Conservation (phyloP, 2,113 vertebrate species). For the Paracanthobrama guichenoti region DNA sequence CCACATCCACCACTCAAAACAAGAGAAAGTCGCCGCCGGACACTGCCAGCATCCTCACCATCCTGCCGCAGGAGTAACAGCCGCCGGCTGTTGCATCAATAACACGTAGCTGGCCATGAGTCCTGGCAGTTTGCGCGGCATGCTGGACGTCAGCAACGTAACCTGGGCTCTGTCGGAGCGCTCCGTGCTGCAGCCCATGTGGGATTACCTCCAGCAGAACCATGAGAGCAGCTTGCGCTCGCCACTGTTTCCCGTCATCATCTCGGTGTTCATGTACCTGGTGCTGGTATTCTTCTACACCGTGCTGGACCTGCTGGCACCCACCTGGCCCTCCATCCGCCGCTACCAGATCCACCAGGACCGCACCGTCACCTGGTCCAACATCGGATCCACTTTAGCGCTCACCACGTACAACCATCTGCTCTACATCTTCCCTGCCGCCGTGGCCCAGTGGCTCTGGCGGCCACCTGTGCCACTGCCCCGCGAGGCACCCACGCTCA, state of each 20-base stretch:
- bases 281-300: conserved; percentile 74
- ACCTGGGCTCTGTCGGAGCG: conserved; percentile 61
- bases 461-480: conserved; percentile 73
- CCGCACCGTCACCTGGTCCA: conserved; percentile 66
- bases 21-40: conserved; percentile 26
- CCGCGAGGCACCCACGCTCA: conserved; percentile 70
- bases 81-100: conserved; percentile 18
- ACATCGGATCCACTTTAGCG: conserved; percentile 71
- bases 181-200: conserved; percentile 73
- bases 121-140: conserved; percentile 48
- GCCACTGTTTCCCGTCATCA: conserved; percentile 76
- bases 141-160: conserved; percentile 64
- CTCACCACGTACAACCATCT: conserved; percentile 79
- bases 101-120: conserved; percentile 4
- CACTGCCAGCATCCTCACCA: conserved; percentile 30
- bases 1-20: conserved; percentile 24
- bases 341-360: conserved; percentile 75
- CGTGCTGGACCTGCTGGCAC: conserved; percentile 74
- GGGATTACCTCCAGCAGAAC: conserved; percentile 77
- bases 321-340: conserved; percentile 73
- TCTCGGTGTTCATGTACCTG: conserved; percentile 77
- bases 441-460: conserved; percentile 80
- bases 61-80: not conserved
- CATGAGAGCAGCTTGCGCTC: conserved; percentile 73
- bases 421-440: conserved; percentile 77